phyloP scores from a whole-genome alignment of 2,888 invertebrate genomes.

The Mimachlamys varia region DNA sequence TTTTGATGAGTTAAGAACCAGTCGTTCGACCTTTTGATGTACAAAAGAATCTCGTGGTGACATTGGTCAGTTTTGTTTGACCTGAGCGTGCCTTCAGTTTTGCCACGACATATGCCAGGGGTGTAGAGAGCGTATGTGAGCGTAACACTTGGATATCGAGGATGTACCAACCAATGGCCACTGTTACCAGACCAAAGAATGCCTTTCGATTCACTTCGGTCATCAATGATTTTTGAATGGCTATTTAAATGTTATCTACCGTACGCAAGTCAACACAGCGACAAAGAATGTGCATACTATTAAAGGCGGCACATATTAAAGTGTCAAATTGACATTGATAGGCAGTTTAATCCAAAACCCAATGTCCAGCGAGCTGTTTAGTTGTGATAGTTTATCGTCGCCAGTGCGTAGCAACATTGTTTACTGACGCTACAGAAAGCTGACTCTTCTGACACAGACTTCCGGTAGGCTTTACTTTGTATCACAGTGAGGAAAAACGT shows the following conservation, averaged over 20 bases:
- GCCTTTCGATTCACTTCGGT: too few species aligned
- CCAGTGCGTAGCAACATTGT: neutral
- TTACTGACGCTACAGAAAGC: slow-evolving; percentile 9
- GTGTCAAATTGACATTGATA: neutral
- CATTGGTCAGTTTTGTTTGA: too few species aligned
- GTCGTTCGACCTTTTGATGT: too few species aligned
- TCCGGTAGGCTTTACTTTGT: neutral
- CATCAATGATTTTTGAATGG: neutral
- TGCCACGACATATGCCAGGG: too few species aligned
- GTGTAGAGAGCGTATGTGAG: too few species aligned
- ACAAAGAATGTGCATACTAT: neutral
- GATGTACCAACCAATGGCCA: too few species aligned
- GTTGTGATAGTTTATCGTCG: neutral
- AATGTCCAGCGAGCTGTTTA: slow-evolving; percentile 1
- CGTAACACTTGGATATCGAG: too few species aligned
- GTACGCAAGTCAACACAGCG: neutral
- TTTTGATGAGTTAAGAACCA: too few species aligned
- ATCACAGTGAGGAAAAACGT: neutral
- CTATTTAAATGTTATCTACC: neutral
- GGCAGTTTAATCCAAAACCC: neutral
- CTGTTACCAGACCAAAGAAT: too few species aligned
- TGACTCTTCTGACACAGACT: slow-evolving; percentile 6
- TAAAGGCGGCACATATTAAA: neutral
- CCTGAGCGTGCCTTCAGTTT: too few species aligned
- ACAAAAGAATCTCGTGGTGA: too few species aligned